phyloP scores from a whole-genome alignment of 2,888 invertebrate species.

The Eucriotettix oculatus region DNA sequence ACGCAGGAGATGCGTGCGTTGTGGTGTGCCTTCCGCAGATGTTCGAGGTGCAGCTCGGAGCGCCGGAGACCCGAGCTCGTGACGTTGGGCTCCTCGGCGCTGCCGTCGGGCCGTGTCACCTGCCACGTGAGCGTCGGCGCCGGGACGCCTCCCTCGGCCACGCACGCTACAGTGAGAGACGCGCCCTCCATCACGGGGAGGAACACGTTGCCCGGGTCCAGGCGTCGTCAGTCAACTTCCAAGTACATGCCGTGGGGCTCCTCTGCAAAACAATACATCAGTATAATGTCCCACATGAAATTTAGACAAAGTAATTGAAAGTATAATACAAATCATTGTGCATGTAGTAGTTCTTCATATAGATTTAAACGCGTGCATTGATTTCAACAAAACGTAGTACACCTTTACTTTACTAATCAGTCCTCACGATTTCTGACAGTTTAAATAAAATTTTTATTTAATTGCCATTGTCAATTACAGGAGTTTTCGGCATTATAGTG shows the following conservation, averaged over 20 bases:
- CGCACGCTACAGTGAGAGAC: slow-evolving; percentile 63
- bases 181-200: slow-evolving; percentile 75
- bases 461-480: too few species aligned
- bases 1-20: slow-evolving; percentile 71
- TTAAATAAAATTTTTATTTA: too few species aligned
- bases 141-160: slow-evolving; percentile 69
- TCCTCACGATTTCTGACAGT: too few species aligned
- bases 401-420: too few species aligned
- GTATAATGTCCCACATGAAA: too few species aligned
- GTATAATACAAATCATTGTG: too few species aligned
- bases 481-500: too few species aligned
- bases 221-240: slow-evolving; percentile 66
- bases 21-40: slow-evolving; percentile 65
- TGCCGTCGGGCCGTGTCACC: slow-evolving; percentile 26
- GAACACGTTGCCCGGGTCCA: slow-evolving; percentile 75
- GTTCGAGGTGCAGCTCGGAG: neutral
- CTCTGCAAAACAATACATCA: slow-evolving; percentile 36
- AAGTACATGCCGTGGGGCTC: slow-evolving; percentile 71
- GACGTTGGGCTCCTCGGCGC: slow-evolving; percentile 23
- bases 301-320: too few species aligned
- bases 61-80: neutral
- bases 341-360: too few species aligned
- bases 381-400: too few species aligned
- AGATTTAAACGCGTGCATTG: too few species aligned
- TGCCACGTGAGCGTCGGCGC: slow-evolving; percentile 47